Conservation (phyloP, 2,113 vertebrate genomes). For the zebrafish (Danio rerio) region DNA sequence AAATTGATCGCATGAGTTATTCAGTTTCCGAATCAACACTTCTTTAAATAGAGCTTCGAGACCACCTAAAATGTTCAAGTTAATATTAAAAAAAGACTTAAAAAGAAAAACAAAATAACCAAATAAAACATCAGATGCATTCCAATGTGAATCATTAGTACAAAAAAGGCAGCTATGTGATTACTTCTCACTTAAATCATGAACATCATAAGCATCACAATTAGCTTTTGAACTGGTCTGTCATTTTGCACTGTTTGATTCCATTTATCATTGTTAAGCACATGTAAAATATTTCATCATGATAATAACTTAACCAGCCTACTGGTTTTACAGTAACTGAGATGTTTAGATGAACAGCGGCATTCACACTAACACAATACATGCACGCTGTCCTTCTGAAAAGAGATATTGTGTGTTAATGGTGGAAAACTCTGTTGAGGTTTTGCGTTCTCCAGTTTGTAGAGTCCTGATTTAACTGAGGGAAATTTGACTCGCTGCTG, state of each 20-base stretch:
- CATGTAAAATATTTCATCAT: background rate
- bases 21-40: constrained; percentile 69
- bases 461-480: background rate
- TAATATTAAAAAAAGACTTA: constrained; percentile 48
- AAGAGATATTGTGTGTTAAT: background rate
- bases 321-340: background rate
- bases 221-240: background rate
- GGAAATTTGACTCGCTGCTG: constrained; percentile 18
- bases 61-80: constrained; percentile 41
- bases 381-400: background rate
- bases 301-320: constrained; percentile 6
- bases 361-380: background rate
- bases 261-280: background rate
- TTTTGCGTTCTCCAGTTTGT: background rate
- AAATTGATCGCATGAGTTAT: constrained; percentile 58
- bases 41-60: constrained; percentile 56
- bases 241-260: background rate
- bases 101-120: constrained; percentile 63
- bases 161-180: constrained; percentile 12
- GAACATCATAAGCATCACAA: background rate
- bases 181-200: background rate
- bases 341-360: background rate
- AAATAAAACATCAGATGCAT: background rate
- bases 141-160: constrained; percentile 18
- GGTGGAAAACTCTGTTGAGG: background rate